These are phyloP conservation scores for Drosophila orena DNA, from an alignment of 1,140 invertebrate species.

Conservation along the genomic window DNA sequence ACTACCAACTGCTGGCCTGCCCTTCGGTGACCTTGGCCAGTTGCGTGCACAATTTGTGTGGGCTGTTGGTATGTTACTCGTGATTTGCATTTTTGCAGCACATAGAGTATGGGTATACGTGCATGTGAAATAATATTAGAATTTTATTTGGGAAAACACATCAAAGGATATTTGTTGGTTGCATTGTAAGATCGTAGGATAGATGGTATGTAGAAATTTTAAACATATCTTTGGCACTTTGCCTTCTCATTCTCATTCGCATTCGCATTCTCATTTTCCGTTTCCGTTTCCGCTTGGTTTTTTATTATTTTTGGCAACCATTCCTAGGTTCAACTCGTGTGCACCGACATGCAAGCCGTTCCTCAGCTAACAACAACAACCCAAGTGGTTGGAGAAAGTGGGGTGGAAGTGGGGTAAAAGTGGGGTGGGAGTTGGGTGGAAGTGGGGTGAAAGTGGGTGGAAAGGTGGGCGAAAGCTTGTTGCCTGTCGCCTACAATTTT, in stretches of 20 bases:
- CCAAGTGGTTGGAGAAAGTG: not conserved
- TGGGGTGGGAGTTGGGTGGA: not conserved
- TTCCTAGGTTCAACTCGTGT: constrained; percentile 37
- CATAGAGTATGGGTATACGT: not conserved
- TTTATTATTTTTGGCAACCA: constrained; percentile 63
- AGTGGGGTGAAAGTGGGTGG: not conserved
- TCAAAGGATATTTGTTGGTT: too few relatives aligned
- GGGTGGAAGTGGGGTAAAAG: constrained; percentile 9
- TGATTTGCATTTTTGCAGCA: constrained; percentile 16
- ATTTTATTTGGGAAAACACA: not conserved
- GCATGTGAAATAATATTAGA: not conserved
- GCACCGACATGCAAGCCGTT: constrained; percentile 65
- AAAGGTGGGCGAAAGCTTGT: constrained; percentile 48
- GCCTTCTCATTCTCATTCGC: constrained; percentile 55
- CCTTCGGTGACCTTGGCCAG: constrained; percentile 44
- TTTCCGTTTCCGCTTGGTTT: constrained; percentile 46
- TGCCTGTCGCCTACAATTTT: constrained; percentile 37
- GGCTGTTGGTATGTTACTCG: constrained; percentile 32
- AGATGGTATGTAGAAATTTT: not conserved
- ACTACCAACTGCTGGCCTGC: constrained; percentile 12
- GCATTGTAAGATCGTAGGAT: not conserved
- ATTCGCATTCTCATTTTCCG: too few relatives aligned
- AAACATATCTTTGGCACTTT: not conserved
- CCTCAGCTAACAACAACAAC: constrained; percentile 2
- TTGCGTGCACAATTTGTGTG: constrained; percentile 59